phyloP scores from a whole-genome alignment of 2,113 vertebrate genomes.

The Etheostoma spectabile region DNA sequence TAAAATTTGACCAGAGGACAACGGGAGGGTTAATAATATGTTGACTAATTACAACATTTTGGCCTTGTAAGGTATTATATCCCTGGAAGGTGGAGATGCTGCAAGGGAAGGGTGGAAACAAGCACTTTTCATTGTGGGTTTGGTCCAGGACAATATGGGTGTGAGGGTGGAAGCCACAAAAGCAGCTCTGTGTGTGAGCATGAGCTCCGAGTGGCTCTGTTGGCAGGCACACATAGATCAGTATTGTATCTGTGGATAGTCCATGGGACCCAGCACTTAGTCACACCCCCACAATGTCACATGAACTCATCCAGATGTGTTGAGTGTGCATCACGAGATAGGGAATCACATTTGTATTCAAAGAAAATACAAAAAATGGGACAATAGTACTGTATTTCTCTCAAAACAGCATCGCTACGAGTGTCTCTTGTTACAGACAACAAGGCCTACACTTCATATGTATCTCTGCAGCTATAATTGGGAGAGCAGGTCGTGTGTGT shows the following conservation, averaged over 20 bases:
- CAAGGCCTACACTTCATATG: slow-evolving; percentile 19
- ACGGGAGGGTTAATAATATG: not conserved
- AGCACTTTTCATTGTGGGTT: slow-evolving; percentile 43
- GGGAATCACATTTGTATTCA: slow-evolving; percentile 6
- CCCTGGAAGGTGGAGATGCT: slow-evolving; percentile 38
- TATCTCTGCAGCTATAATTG: slow-evolving; percentile 50
- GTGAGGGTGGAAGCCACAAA: slow-evolving; percentile 64
- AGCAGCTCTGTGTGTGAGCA: slow-evolving; percentile 53
- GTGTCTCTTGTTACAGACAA: slow-evolving; percentile 21
- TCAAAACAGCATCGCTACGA: slow-evolving; percentile 8
- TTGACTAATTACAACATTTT: slow-evolving; percentile 14
- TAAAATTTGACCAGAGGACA: too few species aligned
- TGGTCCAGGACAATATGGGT: slow-evolving; percentile 53
- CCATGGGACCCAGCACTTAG: slow-evolving; percentile 36
- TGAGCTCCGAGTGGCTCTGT: slow-evolving; percentile 48
- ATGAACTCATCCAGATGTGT: slow-evolving; percentile 64
- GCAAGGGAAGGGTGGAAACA: slow-evolving; percentile 18
- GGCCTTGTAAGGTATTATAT: not conserved
- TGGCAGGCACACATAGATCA: slow-evolving; percentile 66
- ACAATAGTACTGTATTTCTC: not conserved
- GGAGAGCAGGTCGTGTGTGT: slow-evolving; percentile 14
- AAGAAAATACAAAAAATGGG: slow-evolving; percentile 20
- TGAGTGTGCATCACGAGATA: not conserved
- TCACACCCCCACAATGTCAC: slow-evolving; percentile 57
- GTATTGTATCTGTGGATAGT: slow-evolving; percentile 55